Evolutionary conservation across 1,140 invertebrate genomes (phyloP), one percentile per base, ranked within the genome.

Genomic region (Tyrophagus putrescentiae): DNA sequence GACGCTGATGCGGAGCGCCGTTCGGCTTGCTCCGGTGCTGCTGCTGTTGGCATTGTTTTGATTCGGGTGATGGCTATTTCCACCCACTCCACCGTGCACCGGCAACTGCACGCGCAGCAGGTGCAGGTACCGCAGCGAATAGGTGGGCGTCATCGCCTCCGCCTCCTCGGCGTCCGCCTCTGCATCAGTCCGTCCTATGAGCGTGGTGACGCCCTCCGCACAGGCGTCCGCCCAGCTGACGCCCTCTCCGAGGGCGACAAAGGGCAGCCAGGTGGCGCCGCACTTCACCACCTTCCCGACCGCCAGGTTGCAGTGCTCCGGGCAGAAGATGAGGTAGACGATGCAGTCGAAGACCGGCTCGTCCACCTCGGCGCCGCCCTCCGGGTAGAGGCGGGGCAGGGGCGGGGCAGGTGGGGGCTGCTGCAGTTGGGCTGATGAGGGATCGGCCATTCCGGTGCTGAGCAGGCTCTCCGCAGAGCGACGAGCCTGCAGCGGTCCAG

Each of bases 191-290:
- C 48, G 4, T 21, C 25, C 25, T 4, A 64, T n/a, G 3, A 62
- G 18, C 7, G 31, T 21, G 5, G 4, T 2, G 3, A 44, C 56
- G 23, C 53, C 53, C 9, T 50, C 41, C 21, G n/a, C 9, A 27
- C 54, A 42, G 5, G 57, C 61, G 18, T 32, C 31, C 31, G 31
- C 16, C 62, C 62, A 64, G n/a, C n/a, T n/a, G n/a, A n/a, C n/a
- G n/a, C n/a, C n/a, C n/a, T n/a, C n/a, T n/a, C n/a, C 16, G 27
- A 64, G 42, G 18, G 4, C 1, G 3, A 64, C 52, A 28, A 32
- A 64, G 7, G 57, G 57, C 13, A 59, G 27, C 57, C 57, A 59
- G 36, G 36, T 28, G 16, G 6, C 11, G 18, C 31, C n/a, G n/a
- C 5, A 18, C 36, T 59, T 42, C 1, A 13, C 16, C 1, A 42